Base-by-base conservation (phyloP, 2,113 vertebrate species). In the Otocyon megalotis region DNA sequence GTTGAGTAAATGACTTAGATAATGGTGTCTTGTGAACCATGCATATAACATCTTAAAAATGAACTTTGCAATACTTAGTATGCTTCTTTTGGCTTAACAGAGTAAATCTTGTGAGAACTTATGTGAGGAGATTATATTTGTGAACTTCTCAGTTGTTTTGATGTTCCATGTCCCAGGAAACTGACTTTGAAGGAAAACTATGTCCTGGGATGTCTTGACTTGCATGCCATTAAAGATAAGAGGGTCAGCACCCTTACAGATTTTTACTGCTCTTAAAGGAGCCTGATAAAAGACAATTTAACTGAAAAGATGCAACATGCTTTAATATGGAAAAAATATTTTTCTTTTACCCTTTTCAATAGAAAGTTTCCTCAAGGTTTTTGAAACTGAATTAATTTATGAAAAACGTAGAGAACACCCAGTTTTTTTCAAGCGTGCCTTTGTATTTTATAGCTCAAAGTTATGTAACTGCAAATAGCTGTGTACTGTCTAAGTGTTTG, bases 121-220 rank as follows among this genome's bases (percentile, higher is more conserved):
- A n/a, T 62, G 7, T 48, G 48, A 91, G 32, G 24, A 86, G 28
- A 63, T 81, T 84, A 12, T 87, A 65, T 65, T 50, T 86, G 79
- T 95, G 79, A 89, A 16, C 2, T 87, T 90, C 79, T 94, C 10
- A 1, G 17, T 88, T 96, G 15, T 77, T 88, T 74, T 81, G 85
- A 74, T 82, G 28, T 8, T 69, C 20, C 26, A 22, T 63, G 43
- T 63, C 35, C 81, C 26, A 80, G 50, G 50, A 96, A 94, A 79
- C 5, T 60, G 67, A 89, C 32, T 92, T 12, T 65, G 0, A 62
- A 50, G 28, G n/a, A 88, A 90, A 95, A 22, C 28, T 24, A 19
- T 90, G 28, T 87, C 43, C 17, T 2, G 35, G n/a, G 16, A 28
- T 74, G 9, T 63, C n/a, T 30, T 81, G 24, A 84, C 16, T 84